Percentiles rank a stretch among this genome's conserved stretches.
Evolutionary conservation across 2,888 invertebrate genomes (phyloP).

Genomic region (Augochlorella aurata): DNA sequence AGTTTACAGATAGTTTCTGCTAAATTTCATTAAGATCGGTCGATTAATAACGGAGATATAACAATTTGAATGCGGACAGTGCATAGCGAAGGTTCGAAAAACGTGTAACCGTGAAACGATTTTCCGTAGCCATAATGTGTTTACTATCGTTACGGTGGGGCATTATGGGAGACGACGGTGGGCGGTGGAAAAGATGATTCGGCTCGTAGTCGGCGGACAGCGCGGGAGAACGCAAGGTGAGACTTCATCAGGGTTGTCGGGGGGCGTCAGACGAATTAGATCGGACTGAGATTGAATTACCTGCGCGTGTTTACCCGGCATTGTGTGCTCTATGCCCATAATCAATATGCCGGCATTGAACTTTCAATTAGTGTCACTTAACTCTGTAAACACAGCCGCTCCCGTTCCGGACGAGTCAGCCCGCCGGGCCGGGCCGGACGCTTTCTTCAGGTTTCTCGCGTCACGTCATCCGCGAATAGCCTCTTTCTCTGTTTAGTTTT

Average conservation of each 20-base stretch:
- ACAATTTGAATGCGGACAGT: not conserved
- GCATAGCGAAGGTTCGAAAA: not conserved
- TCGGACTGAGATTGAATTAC: conserved; percentile 73
- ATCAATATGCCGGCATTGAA: conserved; percentile 79
- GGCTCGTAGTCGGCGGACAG: conserved; percentile 17
- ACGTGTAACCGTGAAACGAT: not conserved
- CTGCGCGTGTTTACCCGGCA: conserved; percentile 67
- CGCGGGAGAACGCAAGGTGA: conserved; percentile 15
- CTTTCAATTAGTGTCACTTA: conserved; percentile 82
- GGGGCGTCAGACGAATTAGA: conserved; percentile 68
- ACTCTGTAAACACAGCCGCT: conserved; percentile 79
- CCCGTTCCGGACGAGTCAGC: conserved; percentile 64
- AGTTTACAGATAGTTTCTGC: too few species aligned
- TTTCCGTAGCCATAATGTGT: not conserved
- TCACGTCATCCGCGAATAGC: conserved; percentile 28
- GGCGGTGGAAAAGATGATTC: not conserved
- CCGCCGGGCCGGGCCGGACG: conserved; percentile 31
- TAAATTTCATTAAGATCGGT: too few species aligned
- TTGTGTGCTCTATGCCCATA: conserved; percentile 72
- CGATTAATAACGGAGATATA: not conserved
- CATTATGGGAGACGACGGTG: not conserved
- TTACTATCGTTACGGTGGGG: not conserved
- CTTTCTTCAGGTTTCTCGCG: conserved; percentile 58
- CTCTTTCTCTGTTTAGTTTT: conserved; percentile 53
- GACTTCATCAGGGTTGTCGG: conserved; percentile 28